Percentiles rank a stretch among this genome's conserved stretches.
These are phyloP conservation scores for Percopsis transmontana DNA, from an alignment of 2,113 vertebrate genomes.

Conservation along the genomic window DNA sequence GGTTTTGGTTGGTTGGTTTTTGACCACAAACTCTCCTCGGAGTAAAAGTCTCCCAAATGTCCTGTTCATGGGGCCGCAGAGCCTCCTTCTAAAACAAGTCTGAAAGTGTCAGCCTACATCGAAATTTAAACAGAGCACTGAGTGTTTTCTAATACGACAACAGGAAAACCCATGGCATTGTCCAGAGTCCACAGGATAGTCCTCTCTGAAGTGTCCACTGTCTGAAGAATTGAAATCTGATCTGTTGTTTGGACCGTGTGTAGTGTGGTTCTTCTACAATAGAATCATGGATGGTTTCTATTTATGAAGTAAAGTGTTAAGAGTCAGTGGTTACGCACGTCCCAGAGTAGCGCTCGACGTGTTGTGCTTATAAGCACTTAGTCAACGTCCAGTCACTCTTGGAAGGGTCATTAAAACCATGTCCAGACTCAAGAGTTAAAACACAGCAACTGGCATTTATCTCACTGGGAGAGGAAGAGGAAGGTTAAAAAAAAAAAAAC, in stretches of 20 bases:
- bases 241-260: neutral
- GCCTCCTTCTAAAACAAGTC: neutral
- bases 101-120: conserved; percentile 4
- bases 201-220: conserved; percentile 13
- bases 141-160: neutral
- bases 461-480: neutral
- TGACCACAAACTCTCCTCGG: too few species aligned
- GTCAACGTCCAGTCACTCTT: neutral
- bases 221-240: neutral
- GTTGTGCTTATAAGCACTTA: conserved; percentile 3
- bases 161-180: neutral
- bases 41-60: conserved; percentile 20
- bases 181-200: neutral
- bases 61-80: too few species aligned
- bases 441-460: conserved; percentile 10
- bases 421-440: conserved; percentile 7
- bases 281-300: conserved; percentile 14
- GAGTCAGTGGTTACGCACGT: conserved; percentile 44
- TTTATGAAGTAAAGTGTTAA: conserved; percentile 3
- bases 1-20: too few species aligned
- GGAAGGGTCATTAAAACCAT: neutral
- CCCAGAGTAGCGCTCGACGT: neutral
- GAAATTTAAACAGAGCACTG: conserved; percentile 8
- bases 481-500: neutral
- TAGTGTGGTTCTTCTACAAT: conserved; percentile 2